phyloP scores from a whole-genome alignment of 2,113 vertebrate genomes.

The Plectropomus leopardus region DNA sequence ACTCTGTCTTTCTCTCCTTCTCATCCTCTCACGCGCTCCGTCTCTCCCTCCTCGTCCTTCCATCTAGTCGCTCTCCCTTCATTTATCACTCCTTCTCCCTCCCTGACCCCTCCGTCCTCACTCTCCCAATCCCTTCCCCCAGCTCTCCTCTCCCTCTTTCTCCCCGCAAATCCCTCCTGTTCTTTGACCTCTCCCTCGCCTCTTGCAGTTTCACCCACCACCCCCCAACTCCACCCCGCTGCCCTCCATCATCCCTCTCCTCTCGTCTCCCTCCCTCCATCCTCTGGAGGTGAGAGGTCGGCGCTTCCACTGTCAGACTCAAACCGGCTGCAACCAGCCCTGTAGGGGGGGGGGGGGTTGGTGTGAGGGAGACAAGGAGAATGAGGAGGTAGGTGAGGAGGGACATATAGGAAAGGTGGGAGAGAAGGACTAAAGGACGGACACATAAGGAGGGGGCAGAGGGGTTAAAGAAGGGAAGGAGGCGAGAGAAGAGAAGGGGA shows the following conservation, averaged over 20 bases:
- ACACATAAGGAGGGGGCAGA: slow-evolving; percentile 13
- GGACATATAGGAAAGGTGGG: slow-evolving; percentile 34
- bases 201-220: slow-evolving; percentile 56
- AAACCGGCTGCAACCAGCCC: slow-evolving; percentile 82
- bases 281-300: slow-evolving; percentile 83
- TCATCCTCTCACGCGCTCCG: slow-evolving; percentile 54
- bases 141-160: slow-evolving; percentile 60
- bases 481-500: slow-evolving; percentile 48
- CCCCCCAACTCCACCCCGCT: slow-evolving; percentile 44
- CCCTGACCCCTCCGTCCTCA: slow-evolving; percentile 62
- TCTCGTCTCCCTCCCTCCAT: slow-evolving; percentile 55
- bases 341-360: not conserved
- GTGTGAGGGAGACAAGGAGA: slow-evolving; percentile 51
- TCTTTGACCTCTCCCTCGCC: slow-evolving; percentile 79
- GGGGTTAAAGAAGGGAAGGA: slow-evolving; percentile 47
- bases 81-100: slow-evolving; percentile 73
- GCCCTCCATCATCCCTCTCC: slow-evolving; percentile 68
- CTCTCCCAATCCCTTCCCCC: slow-evolving; percentile 53
- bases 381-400: slow-evolving; percentile 63
- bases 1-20: slow-evolving; percentile 69
- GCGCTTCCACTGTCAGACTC: slow-evolving; percentile 77
- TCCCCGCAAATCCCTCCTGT: slow-evolving; percentile 72
- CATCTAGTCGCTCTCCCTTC: slow-evolving; percentile 58
- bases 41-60: slow-evolving; percentile 61
- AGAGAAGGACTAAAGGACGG: slow-evolving; percentile 34